Percentiles rank a stretch among this genome's conserved stretches.
Conservation (phyloP, 2,888 invertebrate genomes). For the Asteroscopus sphinx region DNA sequence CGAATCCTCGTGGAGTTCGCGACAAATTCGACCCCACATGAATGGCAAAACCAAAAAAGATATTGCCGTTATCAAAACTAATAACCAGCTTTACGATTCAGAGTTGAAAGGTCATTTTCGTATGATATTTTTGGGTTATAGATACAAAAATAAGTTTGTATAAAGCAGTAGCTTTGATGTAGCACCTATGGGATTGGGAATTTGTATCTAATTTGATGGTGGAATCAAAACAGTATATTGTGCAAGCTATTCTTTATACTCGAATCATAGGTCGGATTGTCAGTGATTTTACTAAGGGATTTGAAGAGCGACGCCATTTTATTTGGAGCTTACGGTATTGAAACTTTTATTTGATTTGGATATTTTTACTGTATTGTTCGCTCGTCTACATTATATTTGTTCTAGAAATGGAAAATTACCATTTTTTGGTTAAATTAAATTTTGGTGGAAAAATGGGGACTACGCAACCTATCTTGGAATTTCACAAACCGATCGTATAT, state of each 20-base stretch:
- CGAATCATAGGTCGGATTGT: constrained; percentile 41
- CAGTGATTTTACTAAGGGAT: constrained; percentile 41
- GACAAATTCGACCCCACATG: constrained; percentile 37
- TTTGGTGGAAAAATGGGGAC: no score
- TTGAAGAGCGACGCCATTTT: constrained; percentile 24
- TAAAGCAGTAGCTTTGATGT: constrained; percentile 68
- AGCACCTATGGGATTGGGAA: constrained; percentile 70
- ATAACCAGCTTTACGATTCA: constrained; percentile 13
- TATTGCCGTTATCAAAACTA: constrained; percentile 9
- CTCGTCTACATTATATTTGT: background rate
- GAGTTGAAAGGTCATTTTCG: constrained; percentile 42
- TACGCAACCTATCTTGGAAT: no score
- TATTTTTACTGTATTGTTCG: background rate
- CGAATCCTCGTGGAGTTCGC: constrained; percentile 44
- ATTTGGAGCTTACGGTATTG: constrained; percentile 13
- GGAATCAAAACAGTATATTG: constrained; percentile 68
- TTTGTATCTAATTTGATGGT: constrained; percentile 73
- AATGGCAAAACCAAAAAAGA: constrained; percentile 18
- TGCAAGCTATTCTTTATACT: constrained; percentile 53
- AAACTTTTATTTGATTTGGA: background rate
- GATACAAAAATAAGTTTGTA: constrained; percentile 46
- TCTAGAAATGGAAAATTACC: background rate
- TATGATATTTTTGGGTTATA: constrained; percentile 22
- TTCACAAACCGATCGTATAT: no score
- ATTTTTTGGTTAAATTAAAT: no score